Evolutionary conservation across 2,888 invertebrate genomes (phyloP).

Genomic region (Trachelus iudaicus): DNA sequence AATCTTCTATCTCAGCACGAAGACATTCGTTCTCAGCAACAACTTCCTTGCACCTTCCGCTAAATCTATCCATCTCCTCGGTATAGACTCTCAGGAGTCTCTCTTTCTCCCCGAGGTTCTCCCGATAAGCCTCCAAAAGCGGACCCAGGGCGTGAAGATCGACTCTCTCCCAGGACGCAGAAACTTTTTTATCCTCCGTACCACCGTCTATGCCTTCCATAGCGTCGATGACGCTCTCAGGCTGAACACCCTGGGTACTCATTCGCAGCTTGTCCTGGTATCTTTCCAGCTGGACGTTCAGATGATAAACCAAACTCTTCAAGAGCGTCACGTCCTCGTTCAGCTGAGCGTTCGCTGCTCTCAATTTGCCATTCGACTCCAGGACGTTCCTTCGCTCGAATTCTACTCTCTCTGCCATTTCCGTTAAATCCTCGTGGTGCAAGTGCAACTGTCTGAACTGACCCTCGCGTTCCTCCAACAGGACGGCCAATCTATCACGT

Average conservation of each 20-base stretch:
- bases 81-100: conserved; percentile 78
- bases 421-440: conserved; percentile 43
- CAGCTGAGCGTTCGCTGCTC: conserved; percentile 71
- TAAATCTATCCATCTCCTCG: conserved; percentile 76
- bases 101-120: conserved; percentile 81
- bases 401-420: conserved; percentile 41
- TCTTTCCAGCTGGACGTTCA: conserved; percentile 81
- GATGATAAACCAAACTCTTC: conserved; percentile 81
- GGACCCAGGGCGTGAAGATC: conserved; percentile 77
- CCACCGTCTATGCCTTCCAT: conserved; percentile 53
- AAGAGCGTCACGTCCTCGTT: conserved; percentile 78
- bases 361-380: conserved; percentile 59
- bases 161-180: conserved; percentile 69
- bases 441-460: conserved; percentile 42
- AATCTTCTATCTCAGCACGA: conserved; percentile 68
- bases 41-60: conserved; percentile 77
- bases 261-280: conserved; percentile 79
- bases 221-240: conserved; percentile 36
- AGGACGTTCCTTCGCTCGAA: conserved; percentile 37
- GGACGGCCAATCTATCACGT: conserved; percentile 32
- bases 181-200: conserved; percentile 62
- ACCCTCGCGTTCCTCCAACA: conserved; percentile 41
- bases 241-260: conserved; percentile 23
- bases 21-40: conserved; percentile 77
- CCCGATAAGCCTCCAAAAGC: conserved; percentile 82